A percentile compares a stretch with the other conserved stretches of the same genome.
Conservation (phyloP, 2,888 invertebrate genomes). For the Melieria crassipennis region DNA sequence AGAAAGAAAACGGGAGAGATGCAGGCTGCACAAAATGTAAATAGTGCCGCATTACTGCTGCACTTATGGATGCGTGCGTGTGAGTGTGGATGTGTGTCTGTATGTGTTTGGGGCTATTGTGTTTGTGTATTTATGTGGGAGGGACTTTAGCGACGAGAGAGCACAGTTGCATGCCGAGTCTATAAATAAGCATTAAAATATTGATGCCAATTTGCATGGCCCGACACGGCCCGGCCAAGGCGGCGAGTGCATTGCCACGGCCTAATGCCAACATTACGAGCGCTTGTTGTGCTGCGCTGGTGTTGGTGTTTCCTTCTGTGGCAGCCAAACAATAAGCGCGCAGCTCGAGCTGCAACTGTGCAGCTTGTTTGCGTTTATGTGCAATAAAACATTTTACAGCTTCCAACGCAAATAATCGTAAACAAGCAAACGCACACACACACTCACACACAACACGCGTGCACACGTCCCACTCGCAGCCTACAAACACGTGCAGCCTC, state of each 20-base stretch:
- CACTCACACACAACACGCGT: not conserved
- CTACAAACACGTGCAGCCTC: not conserved
- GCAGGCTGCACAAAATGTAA: too few species aligned
- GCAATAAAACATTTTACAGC: not conserved
- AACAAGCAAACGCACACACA: constrained; percentile 1
- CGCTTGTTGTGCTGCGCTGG: not conserved
- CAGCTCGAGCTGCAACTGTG: not conserved
- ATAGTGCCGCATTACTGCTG: not conserved
- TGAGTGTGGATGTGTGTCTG: not conserved
- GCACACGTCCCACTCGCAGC: not conserved
- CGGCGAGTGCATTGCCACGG: constrained; percentile 16
- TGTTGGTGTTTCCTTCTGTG: not conserved
- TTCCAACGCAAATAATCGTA: constrained; percentile 6
- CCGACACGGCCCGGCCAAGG: constrained; percentile 10
- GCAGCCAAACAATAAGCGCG: not conserved
- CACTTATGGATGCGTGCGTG: not conserved
- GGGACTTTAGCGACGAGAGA: too few species aligned
- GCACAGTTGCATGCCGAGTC: not conserved
- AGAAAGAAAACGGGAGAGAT: too few species aligned
- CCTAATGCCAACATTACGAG: not conserved
- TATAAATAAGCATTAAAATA: constrained; percentile 13
- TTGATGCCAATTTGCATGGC: constrained; percentile 3
- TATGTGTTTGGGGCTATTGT: not conserved
- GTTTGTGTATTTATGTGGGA: not conserved
- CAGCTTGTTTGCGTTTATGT: not conserved